These are phyloP conservation scores for Lytechinus variegatus DNA, from an alignment of 35 echinoderm and acorn worm species.

Conservation along the genomic window DNA sequence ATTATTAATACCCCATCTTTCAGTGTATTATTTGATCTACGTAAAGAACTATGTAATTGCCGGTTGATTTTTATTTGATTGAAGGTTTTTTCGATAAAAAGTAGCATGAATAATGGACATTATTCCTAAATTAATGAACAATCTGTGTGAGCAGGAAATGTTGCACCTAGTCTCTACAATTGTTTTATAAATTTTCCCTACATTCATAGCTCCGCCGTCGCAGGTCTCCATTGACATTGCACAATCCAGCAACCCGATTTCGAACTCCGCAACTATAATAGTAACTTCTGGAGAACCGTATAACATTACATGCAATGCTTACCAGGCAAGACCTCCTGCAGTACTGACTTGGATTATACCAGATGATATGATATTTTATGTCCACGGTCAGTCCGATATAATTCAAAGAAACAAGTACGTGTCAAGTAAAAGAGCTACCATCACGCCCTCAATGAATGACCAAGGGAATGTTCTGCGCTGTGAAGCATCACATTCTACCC, in stretches of 20 bases:
- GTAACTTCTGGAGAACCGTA: neutral
- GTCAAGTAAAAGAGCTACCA: neutral
- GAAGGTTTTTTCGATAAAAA: no score
- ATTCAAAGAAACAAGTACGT: neutral
- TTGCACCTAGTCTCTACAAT: no score
- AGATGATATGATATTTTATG: neutral
- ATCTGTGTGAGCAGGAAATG: no score
- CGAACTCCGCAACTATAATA: neutral
- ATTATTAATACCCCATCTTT: no score
- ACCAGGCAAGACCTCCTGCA: neutral
- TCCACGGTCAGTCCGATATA: neutral
- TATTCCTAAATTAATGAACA: no score
- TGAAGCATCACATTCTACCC: neutral
- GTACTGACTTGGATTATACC: neutral
- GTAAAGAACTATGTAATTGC: no score
- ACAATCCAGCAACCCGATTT: neutral
- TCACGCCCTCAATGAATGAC: neutral
- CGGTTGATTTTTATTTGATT: no score
- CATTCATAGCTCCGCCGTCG: no score
- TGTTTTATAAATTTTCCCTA: no score
- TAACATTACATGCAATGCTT: neutral
- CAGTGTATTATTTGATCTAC: no score
- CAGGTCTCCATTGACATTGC: neutral
- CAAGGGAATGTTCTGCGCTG: neutral
- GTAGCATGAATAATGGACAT: no score